Percentiles rank a stretch among this genome's conserved stretches.
These are phyloP conservation scores for Peromyscus eremicus DNA, from an alignment of 2,797 vertebrate species.

Conservation along the genomic window DNA sequence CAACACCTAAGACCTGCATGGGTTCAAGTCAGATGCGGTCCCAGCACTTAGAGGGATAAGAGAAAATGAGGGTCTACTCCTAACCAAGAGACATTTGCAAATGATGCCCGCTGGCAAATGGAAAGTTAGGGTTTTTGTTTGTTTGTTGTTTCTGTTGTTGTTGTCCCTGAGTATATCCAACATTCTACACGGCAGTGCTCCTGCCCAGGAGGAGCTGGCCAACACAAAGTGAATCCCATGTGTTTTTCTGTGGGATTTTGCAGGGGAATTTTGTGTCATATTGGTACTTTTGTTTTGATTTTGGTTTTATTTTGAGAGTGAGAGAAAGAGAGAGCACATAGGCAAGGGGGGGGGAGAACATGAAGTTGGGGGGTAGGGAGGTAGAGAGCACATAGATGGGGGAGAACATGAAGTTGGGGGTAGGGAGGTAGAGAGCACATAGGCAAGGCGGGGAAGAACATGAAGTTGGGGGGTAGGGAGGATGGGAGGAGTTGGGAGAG, in stretches of 20 bases:
- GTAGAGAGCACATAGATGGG: no score
- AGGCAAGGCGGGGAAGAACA: neutral
- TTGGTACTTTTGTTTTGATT: neutral
- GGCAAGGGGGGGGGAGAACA: no score
- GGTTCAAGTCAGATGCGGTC: neutral
- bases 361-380: no score
- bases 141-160: neutral
- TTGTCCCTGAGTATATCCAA: neutral
- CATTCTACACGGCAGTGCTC: neutral
- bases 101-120: neutral
- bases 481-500: neutral
- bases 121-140: neutral
- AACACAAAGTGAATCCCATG: neutral
- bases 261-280: neutral
- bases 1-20: neutral
- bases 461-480: neutral
- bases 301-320: neutral
- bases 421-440: neutral
- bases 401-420: no score
- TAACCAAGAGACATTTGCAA: neutral
- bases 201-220: neutral
- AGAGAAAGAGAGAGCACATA: neutral
- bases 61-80: no score
- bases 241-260: neutral
- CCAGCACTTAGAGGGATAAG: neutral